These are phyloP conservation scores for Thamnophis sirtalis DNA, from an alignment of 2,113 vertebrate species.

Conservation along the genomic window DNA sequence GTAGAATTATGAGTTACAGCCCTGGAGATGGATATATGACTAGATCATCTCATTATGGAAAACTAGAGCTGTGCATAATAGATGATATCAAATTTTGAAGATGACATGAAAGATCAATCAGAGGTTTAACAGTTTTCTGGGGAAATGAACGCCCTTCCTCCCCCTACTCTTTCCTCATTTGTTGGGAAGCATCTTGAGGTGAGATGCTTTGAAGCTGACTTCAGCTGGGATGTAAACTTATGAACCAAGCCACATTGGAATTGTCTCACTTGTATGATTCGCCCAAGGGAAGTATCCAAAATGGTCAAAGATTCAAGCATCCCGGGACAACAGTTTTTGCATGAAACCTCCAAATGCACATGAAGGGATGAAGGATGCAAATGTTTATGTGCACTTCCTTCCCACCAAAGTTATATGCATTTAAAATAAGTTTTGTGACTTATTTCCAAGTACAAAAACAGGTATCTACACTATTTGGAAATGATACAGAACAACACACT, in stretches of 20 bases:
- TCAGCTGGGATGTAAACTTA: not conserved
- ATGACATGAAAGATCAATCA: not conserved
- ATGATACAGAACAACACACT: not conserved
- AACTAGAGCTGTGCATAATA: conserved; percentile 43
- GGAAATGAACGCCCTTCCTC: not conserved
- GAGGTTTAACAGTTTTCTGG: not conserved
- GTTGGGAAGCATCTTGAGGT: not conserved
- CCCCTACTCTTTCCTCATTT: not conserved
- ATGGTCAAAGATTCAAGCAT: not conserved
- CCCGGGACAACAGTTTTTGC: not conserved
- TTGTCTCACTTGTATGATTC: not conserved
- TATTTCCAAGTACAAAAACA: not conserved
- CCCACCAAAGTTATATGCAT: not conserved
- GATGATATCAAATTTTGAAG: conserved; percentile 42
- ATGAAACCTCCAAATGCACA: not conserved
- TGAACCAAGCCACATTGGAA: not conserved
- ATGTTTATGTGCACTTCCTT: not conserved
- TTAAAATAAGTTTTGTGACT: not conserved
- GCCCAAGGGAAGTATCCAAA: not conserved
- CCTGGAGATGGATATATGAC: conserved; percentile 40
- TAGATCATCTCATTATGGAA: conserved; percentile 51
- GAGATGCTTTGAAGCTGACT: not conserved
- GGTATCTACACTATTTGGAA: not conserved
- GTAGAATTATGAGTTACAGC: conserved; percentile 56
- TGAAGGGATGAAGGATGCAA: not conserved